These are phyloP conservation scores for Pica pica DNA, from an alignment of 2,113 vertebrate species.

Conservation along the genomic window DNA sequence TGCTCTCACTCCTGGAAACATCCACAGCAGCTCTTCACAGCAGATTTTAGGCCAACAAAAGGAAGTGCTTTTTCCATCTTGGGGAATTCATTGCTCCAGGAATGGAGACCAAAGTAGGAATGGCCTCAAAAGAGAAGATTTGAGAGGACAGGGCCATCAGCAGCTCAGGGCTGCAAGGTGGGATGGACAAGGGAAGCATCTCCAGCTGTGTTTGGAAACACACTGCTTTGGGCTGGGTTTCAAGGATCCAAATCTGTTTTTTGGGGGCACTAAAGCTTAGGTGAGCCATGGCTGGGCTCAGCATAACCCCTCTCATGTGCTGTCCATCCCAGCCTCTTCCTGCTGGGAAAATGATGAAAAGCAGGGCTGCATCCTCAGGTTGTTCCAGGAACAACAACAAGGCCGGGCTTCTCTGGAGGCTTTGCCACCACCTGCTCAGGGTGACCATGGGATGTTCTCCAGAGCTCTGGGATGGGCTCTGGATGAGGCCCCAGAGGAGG, in stretches of 20 bases:
- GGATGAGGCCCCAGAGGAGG: not conserved
- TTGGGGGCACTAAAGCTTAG: not conserved
- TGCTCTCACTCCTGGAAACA: not conserved
- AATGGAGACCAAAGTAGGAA: not conserved
- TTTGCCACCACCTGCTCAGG: not conserved
- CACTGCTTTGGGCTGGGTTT: not conserved
- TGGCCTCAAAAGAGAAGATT: not conserved
- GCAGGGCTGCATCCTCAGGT: not conserved
- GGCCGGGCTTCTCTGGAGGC: not conserved
- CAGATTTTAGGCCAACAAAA: not conserved
- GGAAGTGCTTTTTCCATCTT: constrained; percentile 1
- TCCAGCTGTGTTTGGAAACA: not conserved
- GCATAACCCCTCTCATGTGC: not conserved
- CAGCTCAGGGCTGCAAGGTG: not conserved
- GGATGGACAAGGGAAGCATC: not conserved
- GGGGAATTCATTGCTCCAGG: not conserved
- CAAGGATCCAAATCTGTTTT: not conserved
- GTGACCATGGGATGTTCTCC: not conserved
- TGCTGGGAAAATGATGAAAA: not conserved
- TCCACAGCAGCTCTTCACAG: not conserved
- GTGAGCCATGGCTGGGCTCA: not conserved
- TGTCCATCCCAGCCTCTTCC: not conserved
- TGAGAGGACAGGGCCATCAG: not conserved
- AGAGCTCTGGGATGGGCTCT: not conserved
- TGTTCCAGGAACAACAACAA: not conserved